Evolutionary conservation across 2,888 invertebrate species (phyloP), one percentile per base, ranked within the genome.

Genomic region (Drosophila rellima): DNA sequence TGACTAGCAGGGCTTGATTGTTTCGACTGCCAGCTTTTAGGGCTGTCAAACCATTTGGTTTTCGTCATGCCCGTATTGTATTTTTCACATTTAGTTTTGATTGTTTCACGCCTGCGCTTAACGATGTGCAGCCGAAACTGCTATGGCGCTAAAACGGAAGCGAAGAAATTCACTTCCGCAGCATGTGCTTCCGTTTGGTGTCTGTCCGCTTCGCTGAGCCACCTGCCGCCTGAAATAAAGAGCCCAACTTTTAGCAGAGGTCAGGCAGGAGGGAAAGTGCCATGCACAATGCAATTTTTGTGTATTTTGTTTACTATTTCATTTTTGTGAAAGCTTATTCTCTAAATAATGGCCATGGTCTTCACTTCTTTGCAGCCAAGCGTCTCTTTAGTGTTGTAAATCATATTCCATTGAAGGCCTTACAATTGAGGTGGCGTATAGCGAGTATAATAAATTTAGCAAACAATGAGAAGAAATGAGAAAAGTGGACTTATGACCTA

Each of bases 161-260:
- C 56, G 54, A 70, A 73, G 70, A 70, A 82, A 85, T 85, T 82
- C 69, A 76, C 82, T 82, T 85, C 80, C 76, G 73, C 82, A 73
- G 64, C 66, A 82, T 70, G 77, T 78, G 80, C 83, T 86, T 82
- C 83, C 86, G 86, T 48, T 74, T 71, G 56, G 64, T 70, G 80
- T 75, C 76, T 79, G 80, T 75, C 55, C 83, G 76, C 70, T 26
- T 26, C 71, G 63, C 54, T 74, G 66, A 79, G 66, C 63, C 71
- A 66, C 63, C 59, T 56, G 40, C 18, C 23, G 50, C 47, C 56
- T 48, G 48, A 26, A 54, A 52, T 62, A 48, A 15, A 52, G 60
- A 45, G 13, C 11, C 33, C 33, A 50, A 71, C 57, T 57, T 26
- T 15, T 13, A 42, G 39, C 40, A 26, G 42, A 35, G 44, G n/a